These are phyloP conservation scores for Ranitomeya variabilis DNA, from an alignment of 2,113 vertebrate genomes.

Conservation along the genomic window DNA sequence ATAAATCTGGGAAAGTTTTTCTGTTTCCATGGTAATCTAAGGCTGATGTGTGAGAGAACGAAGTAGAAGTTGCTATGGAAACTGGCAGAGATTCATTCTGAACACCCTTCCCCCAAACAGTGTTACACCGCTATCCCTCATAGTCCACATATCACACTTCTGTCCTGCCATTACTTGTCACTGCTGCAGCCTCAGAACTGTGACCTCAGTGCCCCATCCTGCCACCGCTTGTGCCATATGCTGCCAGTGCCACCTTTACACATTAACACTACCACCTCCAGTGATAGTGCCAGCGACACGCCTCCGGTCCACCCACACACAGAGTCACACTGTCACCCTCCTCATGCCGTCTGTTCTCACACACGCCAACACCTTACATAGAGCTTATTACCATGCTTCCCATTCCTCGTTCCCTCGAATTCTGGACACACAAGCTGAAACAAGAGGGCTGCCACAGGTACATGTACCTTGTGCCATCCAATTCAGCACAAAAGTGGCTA, in stretches of 20 bases:
- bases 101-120: conserved; percentile 54
- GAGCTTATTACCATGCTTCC: not conserved
- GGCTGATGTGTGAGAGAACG: conserved; percentile 52
- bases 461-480: not conserved
- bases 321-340: conserved; percentile 16
- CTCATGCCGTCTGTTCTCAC: conserved; percentile 13
- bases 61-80: conserved; percentile 52
- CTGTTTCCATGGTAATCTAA: conserved; percentile 49
- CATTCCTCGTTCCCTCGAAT: not conserved
- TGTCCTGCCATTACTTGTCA: not conserved
- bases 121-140: conserved; percentile 32
- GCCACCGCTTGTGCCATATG: not conserved
- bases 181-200: not conserved
- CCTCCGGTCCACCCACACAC: not conserved
- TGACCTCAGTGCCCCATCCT: not conserved
- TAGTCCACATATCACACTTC: conserved; percentile 18
- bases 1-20: conserved; percentile 51
- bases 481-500: not conserved
- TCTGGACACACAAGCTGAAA: conserved; percentile 1
- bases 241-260: conserved; percentile 19
- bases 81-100: conserved; percentile 50
- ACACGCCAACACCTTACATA: not conserved
- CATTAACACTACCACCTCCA: conserved; percentile 20
- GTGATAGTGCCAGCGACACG: not conserved
- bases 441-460: not conserved